phyloP scores from a whole-genome alignment of 92 coral and sea anemone genomes.

The Heliopora coerulea region DNA sequence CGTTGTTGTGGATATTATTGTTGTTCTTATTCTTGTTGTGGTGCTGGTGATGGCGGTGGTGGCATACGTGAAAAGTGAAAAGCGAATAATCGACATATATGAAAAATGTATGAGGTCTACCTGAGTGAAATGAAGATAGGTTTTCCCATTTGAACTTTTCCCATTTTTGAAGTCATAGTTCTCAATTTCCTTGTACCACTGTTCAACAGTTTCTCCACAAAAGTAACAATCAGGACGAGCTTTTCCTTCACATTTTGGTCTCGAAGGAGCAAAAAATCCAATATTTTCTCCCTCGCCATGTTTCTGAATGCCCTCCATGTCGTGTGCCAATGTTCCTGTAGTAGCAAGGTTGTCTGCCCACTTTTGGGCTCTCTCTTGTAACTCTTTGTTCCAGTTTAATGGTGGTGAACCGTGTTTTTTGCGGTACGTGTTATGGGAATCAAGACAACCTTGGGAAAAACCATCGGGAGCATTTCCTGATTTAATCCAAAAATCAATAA shows the following conservation, averaged over 20 bases:
- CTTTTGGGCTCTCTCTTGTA: constrained; percentile 38
- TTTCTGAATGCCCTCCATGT: constrained; percentile 24
- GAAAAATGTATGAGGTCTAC: not conserved
- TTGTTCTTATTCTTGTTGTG: too few relatives aligned
- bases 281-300: constrained; percentile 42
- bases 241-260: constrained; percentile 34
- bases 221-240: constrained; percentile 16
- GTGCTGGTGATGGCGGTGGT: too few relatives aligned
- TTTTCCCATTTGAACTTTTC: constrained; percentile 23
- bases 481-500: too few relatives aligned
- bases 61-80: too few relatives aligned
- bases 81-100: too few relatives aligned
- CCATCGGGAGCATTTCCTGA: constrained; percentile 11
- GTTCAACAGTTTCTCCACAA: constrained; percentile 37
- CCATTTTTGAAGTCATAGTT: constrained; percentile 38
- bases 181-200: constrained; percentile 41
- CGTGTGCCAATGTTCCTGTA: constrained; percentile 38
- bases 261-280: constrained; percentile 25
- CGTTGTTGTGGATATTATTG: too few relatives aligned
- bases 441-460: constrained; percentile 42
- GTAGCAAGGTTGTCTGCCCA: constrained; percentile 48
- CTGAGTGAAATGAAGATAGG: constrained; percentile 35
- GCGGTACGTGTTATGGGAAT: constrained; percentile 49
- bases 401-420: constrained; percentile 42
- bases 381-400: constrained; percentile 35